Conservation (phyloP, 2,888 invertebrate species). For the Podotricha telesiphe region DNA sequence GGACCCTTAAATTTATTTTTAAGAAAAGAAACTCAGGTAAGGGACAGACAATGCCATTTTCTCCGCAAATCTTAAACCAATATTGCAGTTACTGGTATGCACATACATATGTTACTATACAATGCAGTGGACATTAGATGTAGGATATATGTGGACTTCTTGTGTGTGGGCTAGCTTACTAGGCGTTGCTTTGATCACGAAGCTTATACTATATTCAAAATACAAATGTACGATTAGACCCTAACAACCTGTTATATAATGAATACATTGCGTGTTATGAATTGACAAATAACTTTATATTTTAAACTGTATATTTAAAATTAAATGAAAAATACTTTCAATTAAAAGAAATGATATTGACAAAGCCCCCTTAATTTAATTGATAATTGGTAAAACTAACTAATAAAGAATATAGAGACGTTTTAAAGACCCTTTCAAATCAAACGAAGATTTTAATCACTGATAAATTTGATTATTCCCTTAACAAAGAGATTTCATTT, state of each 20-base stretch:
- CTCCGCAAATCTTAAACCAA: slow-evolving; percentile 25
- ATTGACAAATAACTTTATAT: no score
- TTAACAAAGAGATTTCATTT: slow-evolving; percentile 80
- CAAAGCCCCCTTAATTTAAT: not conserved
- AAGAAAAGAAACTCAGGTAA: slow-evolving; percentile 58
- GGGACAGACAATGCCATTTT: slow-evolving; percentile 38
- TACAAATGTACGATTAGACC: not conserved
- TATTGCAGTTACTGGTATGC: slow-evolving; percentile 13
- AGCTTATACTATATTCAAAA: not conserved
- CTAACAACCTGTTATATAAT: not conserved
- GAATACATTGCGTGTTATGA: no score
- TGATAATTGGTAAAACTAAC: slow-evolving; percentile 47
- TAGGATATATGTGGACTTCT: slow-evolving; percentile 12
- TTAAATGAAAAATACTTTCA: not conserved
- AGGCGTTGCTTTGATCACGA: slow-evolving; percentile 9
- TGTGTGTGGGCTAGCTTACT: slow-evolving; percentile 5
- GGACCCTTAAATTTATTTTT: slow-evolving; percentile 58
- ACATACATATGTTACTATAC: not conserved
- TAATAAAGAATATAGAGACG: slow-evolving; percentile 62
- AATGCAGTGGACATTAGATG: not conserved
- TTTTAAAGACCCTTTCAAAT: slow-evolving; percentile 68
- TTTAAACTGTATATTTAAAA: not conserved
- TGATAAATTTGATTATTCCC: slow-evolving; percentile 80
- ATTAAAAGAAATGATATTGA: not conserved
- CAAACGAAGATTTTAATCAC: slow-evolving; percentile 76